A percentile compares a stretch with the other conserved stretches of the same genome.
Conservation (phyloP, 2,888 invertebrate species). For the Drosophila trichaetosa region DNA sequence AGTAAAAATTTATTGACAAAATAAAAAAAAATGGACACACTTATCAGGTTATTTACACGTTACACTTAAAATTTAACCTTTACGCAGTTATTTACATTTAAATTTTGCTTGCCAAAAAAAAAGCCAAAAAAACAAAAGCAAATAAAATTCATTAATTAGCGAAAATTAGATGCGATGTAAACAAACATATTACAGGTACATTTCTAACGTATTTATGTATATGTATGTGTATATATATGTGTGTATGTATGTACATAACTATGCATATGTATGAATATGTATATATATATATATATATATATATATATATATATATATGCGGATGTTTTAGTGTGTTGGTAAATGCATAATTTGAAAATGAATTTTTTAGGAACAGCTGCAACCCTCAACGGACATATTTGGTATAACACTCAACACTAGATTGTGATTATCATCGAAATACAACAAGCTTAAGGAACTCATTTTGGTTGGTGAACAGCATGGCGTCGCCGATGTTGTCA, state of each 20-base stretch:
- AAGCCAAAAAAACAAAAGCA: neutral
- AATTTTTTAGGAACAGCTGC: constrained; percentile 91
- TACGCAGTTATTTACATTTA: constrained; percentile 4
- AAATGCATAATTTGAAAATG: constrained; percentile 1
- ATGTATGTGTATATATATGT: constrained; percentile 8
- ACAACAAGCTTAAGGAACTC: constrained; percentile 95
- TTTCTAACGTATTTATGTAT: constrained; percentile 9
- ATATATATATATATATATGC: neutral
- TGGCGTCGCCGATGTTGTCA: constrained; percentile 93
- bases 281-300: neutral
- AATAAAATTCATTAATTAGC: constrained; percentile 2
- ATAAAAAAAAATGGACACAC: neutral
- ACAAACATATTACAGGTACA: constrained; percentile 16
- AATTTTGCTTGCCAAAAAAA: constrained; percentile 4
- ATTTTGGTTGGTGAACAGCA: constrained; percentile 97
- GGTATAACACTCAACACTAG: constrained; percentile 95
- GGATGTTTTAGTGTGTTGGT: constrained; percentile 12
- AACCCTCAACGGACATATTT: constrained; percentile 97
- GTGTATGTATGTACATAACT: neutral
- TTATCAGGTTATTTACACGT: constrained; percentile 13
- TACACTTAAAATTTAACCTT: neutral
- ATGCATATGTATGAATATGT: neutral
- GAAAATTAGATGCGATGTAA: neutral
- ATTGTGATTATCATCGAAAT: constrained; percentile 94
- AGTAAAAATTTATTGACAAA: neutral